Evolutionary conservation across 2,113 vertebrate genomes (phyloP), one percentile per base, ranked within the genome.

Genomic region (Sinosuthora webbiana): DNA sequence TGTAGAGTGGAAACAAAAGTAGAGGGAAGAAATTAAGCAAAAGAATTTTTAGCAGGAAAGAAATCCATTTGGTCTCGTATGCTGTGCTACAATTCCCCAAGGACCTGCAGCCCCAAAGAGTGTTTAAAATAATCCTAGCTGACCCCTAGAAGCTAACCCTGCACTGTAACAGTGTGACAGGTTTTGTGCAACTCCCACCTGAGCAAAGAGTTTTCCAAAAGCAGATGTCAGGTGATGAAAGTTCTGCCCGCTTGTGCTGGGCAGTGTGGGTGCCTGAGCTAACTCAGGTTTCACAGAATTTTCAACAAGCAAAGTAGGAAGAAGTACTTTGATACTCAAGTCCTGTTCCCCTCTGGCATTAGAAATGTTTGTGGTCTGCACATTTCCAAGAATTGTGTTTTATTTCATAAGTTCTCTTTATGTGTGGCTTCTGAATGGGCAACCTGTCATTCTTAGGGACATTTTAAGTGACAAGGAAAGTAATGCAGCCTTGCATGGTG

Each of bases 21-120:
- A 62, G 59, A 87, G 49, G 50, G 65, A 85, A 89, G 49, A 78
- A 96, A 84, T 71, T 81, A 87, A 44, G 65, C 60, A 68, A 71
- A 94, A 90, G 31, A 57, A 82, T 78, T 91, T 89, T 76, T 89
- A 75, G 63, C 33, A 87, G 81, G 78, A 93, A 75, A 87, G n/a
- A 95, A 94, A 69, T 84, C 30, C 33, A 79, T 89, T 93, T 91
- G 68, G 52, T 94, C 20, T 71, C 8, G 6, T 76, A 60, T 5
- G 11, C 33, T 78, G 30, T 70, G 65, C 49, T 85, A 3, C 69
- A 82, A 79, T 85, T 45, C 62, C 41, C 15, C n/a, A 82, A 81
- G 31, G 45, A 57, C 37, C 25, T 69, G 20, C 33, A 70, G 67
- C 50, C 42, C 49, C 78, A 79, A 73, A 79, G 15, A 28, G 31